Base-by-base conservation (phyloP, 2,888 invertebrate genomes). In the Conomelus anceps region DNA sequence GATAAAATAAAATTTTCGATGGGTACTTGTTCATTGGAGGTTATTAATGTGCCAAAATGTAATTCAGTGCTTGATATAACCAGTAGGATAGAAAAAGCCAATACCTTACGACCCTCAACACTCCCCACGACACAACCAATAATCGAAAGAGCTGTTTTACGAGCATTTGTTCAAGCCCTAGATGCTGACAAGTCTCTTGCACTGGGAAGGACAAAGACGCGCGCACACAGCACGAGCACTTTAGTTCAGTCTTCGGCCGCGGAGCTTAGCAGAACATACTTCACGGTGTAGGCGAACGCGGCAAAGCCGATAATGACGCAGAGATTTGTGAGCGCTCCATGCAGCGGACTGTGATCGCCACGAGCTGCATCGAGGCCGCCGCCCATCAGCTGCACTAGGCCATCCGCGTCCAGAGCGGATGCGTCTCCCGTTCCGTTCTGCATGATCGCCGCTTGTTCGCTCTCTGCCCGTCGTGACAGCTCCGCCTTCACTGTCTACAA, bases 271-370 rank as follows among this genome's bases (percentile, higher is more conserved):
- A 90, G 88, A 0, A 99, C 98, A 94, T 97, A 98, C 95, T 98
- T 98, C 90, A 99, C 98, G 93, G 97, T 97, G 93, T 97, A 97
- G 87, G 98, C 98, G 93, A 99, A 98, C 91, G 97, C 97, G 91
- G 97, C 98, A 94, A 98, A 97, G 91, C 98, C 97, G 91, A 98
- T 95, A 90, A 98, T 95, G 92, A 98, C 97, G 93, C 97, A 96
- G 92, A 98, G 94, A 94, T 98, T 98, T 91, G 98, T 96, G 92
- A 98, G 94, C 91, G 97, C 96, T 92, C 96, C 96, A 92, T 97
- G 96, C 93, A 97, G 94, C 92, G 96, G 96, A 92, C 96, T 96
- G 91, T 96, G 95, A 88, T 91, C 90, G 24, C 89, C 88, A 89
- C 90, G 22, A 1, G 86, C 88, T 17, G 88, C 85, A 13, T 86